Evolutionary conservation across 2,888 invertebrate genomes (phyloP).

Genomic region (Drosophila phalerata): DNA sequence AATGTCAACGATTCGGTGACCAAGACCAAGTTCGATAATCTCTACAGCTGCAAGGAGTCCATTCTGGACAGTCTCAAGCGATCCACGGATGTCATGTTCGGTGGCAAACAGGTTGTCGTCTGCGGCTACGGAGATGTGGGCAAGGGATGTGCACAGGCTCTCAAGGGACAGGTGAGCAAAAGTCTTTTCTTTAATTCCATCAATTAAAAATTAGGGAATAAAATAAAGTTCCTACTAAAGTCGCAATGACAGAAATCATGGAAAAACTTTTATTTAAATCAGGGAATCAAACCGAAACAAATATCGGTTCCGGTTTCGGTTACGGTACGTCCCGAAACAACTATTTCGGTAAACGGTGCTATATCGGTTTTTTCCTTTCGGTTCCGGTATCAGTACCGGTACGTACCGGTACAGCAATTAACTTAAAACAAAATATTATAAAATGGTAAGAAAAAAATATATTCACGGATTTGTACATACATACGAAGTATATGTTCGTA

Average conservation of each 20-base stretch:
- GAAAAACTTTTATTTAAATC: too few relatives aligned
- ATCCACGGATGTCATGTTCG: constrained; percentile 95
- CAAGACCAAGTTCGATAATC: constrained; percentile 98
- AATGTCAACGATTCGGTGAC: constrained; percentile 99
- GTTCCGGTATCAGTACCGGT: too few relatives aligned
- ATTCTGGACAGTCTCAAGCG: constrained; percentile 90
- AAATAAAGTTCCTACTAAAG: not conserved
- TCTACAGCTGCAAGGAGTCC: constrained; percentile 97
- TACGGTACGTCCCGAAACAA: too few relatives aligned
- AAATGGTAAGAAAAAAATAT: too few relatives aligned
- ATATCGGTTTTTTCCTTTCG: too few relatives aligned
- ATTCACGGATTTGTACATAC: too few relatives aligned
- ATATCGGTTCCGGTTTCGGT: too few relatives aligned
- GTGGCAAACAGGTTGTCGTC: constrained; percentile 97
- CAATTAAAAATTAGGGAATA: not conserved
- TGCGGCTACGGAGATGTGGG: constrained; percentile 99
- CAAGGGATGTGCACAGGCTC: constrained; percentile 97
- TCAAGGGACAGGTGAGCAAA: constrained; percentile 89
- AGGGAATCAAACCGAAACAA: too few relatives aligned
- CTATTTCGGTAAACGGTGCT: too few relatives aligned
- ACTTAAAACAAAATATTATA: too few relatives aligned
- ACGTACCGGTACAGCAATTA: too few relatives aligned
- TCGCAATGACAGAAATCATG: not conserved
- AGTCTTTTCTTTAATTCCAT: not conserved
- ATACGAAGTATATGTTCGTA: too few relatives aligned